Evolutionary conservation across 2,888 invertebrate genomes (phyloP), one percentile per base, ranked within the genome.

Genomic region (Drosophila mettleri): DNA sequence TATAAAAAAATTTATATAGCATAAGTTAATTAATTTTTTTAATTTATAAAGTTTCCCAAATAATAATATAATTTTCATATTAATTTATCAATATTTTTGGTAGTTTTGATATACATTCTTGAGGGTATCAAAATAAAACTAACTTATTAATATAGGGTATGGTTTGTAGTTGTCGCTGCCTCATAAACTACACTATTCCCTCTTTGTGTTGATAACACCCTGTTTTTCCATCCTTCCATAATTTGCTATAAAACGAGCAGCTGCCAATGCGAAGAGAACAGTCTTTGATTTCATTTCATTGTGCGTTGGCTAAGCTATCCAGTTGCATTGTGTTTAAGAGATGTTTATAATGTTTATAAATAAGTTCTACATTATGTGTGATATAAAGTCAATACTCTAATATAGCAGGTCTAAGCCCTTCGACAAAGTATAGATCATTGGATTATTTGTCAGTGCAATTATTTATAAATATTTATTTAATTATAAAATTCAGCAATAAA

Each of bases 91-190:
- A 38, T 9, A 34, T 16, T 34, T 16, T 9, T 9, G 16, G 3
- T 9, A 24, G 22, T 1, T 10, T 43, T 6, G 16, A 41, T n/a
- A 22, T 3, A 41, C 22, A 14, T 8, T 22, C n/a, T n/a, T 2
- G 10, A 6, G 70, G 31, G 74, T 34, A 52, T 48, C 18, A 33
- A 14, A 29, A 5, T 27, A 22, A 41, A 66, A 51, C 65, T 58
- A 59, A 60, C 41, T 59, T 46, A 41, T 52, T 74, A 82, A 66
- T 69, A 86, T 62, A 43, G 86, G 86, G 86, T 78, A 58, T 36
- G 55, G 51, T 41, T 54, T 43, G 29, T 29, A 54, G 39, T n/a
- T n/a, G 24, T 70, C 61, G 43, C 59, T 36, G 36, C 27, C 22
- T 5, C 27, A 29, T 16, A 27, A 16, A 45, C 10, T n/a, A 29